phyloP scores from a whole-genome alignment of 2,113 vertebrate species.

The Machaerirhynchus nigripectus region DNA sequence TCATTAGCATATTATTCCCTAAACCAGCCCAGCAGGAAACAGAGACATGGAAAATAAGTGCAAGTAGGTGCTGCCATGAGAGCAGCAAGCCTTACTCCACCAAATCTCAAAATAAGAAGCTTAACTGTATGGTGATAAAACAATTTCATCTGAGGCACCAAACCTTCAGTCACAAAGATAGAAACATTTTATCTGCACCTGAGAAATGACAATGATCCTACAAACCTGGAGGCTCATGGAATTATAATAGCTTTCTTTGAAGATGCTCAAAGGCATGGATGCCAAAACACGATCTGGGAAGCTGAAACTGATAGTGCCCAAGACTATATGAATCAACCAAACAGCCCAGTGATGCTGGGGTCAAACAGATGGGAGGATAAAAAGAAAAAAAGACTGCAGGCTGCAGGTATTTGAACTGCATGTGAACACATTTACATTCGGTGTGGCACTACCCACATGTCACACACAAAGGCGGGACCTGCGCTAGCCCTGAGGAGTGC shows the following conservation, averaged over 20 bases:
- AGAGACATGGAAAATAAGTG: neutral
- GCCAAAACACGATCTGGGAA: neutral
- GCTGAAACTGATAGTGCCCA: neutral
- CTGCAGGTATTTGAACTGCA: neutral
- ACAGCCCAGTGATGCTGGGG: neutral
- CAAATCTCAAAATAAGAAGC: neutral
- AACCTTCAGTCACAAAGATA: neutral
- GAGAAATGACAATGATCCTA: neutral
- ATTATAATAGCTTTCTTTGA: neutral
- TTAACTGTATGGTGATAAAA: neutral
- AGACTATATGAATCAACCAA: neutral
- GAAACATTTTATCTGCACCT: neutral
- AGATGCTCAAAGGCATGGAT: neutral
- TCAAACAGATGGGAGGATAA: neutral
- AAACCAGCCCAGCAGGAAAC: neutral
- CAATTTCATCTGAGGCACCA: neutral
- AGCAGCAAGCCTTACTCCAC: neutral
- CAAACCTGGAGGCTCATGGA: neutral
- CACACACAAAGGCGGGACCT: neutral
- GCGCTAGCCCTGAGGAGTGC: neutral
- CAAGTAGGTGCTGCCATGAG: neutral
- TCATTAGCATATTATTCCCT: neutral
- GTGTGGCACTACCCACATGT: neutral
- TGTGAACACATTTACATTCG: neutral
- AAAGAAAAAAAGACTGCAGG: neutral